Evolutionary conservation across 2,888 invertebrate genomes (phyloP).

Genomic region (Ennomos quercinarius): DNA sequence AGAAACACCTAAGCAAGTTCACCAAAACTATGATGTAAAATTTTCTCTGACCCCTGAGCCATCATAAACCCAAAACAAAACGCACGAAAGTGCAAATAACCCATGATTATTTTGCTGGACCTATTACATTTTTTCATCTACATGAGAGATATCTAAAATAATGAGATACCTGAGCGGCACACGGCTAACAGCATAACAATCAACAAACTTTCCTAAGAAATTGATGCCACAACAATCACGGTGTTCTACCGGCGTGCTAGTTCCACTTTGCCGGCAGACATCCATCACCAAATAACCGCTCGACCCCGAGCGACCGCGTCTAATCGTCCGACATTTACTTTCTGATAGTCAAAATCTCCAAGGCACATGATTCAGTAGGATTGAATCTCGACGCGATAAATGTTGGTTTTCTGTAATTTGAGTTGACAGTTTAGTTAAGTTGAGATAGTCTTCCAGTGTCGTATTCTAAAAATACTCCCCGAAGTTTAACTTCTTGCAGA

Average conservation of each 20-base stretch:
- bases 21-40: too few relatives aligned
- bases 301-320: slow-evolving; percentile 35
- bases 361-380: slow-evolving; percentile 2
- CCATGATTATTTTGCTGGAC: slow-evolving; percentile 1
- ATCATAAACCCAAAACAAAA: too few relatives aligned
- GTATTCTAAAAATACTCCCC: too few relatives aligned
- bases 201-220: slow-evolving; percentile 21
- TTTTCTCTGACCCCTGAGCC: too few relatives aligned
- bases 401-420: slow-evolving; percentile 5
- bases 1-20: too few relatives aligned
- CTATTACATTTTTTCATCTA: slow-evolving; percentile 1
- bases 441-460: too few relatives aligned
- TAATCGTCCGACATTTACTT: slow-evolving; percentile 40
- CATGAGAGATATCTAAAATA: background rate
- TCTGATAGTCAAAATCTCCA: slow-evolving; percentile 17
- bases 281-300: slow-evolving; percentile 24
- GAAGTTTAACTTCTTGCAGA: too few relatives aligned
- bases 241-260: slow-evolving; percentile 4
- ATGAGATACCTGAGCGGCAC: background rate
- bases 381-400: background rate
- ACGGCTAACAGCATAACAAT: slow-evolving; percentile 4
- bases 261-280: slow-evolving; percentile 18
- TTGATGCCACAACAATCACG: slow-evolving; percentile 29
- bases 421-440: background rate
- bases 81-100: background rate